A percentile compares a stretch with the other conserved stretches of the same genome.
phyloP scores from a whole-genome alignment of 2,797 vertebrate species.

The Coregonus ussuriensis region DNA sequence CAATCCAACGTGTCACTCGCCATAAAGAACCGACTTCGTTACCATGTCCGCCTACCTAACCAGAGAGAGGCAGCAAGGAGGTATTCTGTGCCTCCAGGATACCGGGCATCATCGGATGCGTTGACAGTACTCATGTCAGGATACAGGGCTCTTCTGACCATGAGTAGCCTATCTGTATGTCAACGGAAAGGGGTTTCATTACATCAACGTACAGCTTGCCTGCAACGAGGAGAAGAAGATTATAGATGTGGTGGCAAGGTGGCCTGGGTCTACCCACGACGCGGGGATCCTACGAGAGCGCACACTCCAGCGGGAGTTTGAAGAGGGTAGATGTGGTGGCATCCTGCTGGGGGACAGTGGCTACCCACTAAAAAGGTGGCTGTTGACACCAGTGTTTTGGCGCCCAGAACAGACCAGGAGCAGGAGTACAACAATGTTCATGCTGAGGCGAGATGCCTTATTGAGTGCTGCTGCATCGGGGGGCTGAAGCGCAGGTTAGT shows the following conservation, averaged over 20 bases:
- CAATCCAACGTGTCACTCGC: too few relatives aligned
- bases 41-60: too few relatives aligned
- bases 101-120: too few relatives aligned
- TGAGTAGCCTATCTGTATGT: neutral
- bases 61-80: neutral
- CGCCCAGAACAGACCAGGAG: too few relatives aligned
- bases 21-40: too few relatives aligned
- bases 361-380: neutral
- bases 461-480: neutral
- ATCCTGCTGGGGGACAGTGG: neutral
- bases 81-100: too few relatives aligned
- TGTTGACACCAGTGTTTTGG: neutral
- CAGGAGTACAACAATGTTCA: neutral
- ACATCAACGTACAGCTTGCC: neutral
- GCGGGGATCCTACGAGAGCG: neutral
- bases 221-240: neutral
- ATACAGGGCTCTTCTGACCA: neutral
- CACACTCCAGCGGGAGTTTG: neutral
- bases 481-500: neutral
- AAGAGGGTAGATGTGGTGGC: neutral
- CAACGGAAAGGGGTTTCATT: neutral
- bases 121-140: neutral
- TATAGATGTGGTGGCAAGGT: neutral
- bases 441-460: neutral
- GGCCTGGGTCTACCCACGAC: neutral